Percentiles rank a stretch among this genome's conserved stretches.
Conservation (phyloP, 2,888 invertebrate genomes). For the Morpho helenor region DNA sequence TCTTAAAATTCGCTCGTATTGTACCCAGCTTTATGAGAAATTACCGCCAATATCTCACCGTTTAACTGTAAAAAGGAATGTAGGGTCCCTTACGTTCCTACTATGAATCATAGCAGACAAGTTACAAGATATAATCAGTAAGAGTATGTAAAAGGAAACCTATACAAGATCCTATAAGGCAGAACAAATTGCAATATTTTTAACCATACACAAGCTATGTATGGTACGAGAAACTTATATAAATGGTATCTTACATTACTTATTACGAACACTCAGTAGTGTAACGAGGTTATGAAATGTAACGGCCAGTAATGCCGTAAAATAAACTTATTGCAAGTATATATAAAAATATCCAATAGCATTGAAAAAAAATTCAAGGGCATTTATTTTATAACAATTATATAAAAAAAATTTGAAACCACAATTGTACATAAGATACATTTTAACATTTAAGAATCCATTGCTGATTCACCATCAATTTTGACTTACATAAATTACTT, state of each 20-base stretch:
- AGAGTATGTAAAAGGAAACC: constrained; percentile 22
- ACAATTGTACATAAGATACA: no score
- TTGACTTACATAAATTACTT: no score
- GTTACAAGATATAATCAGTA: constrained; percentile 21
- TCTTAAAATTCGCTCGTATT: constrained; percentile 2
- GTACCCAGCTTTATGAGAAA: constrained; percentile 3
- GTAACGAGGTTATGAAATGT: background rate
- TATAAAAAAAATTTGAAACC: no score
- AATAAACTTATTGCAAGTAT: background rate
- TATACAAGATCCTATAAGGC: constrained; percentile 19
- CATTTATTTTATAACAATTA: no score
- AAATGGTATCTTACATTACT: constrained; percentile 4
- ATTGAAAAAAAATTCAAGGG: no score
- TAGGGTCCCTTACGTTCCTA: constrained; percentile 9
- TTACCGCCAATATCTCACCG: constrained; percentile 10
- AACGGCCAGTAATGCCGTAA: background rate
- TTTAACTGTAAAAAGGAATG: constrained; percentile 15
- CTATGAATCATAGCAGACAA: constrained; percentile 22
- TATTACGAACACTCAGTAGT: background rate
- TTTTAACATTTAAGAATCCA: no score
- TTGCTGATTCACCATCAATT: no score
- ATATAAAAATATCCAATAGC: no score
- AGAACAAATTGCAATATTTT: constrained; percentile 21
- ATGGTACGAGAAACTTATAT: constrained; percentile 8
- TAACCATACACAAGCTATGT: constrained; percentile 8